phyloP scores from a whole-genome alignment of 2,888 invertebrate genomes.

The Limnephilus auricula region DNA sequence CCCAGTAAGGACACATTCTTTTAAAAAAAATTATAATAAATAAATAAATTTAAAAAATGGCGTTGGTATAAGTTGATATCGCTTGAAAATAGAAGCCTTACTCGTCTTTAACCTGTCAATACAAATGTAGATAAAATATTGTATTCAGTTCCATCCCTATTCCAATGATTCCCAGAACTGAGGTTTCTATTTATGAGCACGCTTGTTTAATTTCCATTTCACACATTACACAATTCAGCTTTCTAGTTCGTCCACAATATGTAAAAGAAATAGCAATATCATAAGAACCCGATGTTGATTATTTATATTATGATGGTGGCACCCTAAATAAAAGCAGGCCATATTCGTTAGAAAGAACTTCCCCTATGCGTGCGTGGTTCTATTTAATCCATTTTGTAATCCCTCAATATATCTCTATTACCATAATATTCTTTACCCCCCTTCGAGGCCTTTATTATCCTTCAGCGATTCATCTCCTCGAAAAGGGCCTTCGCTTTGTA shows the following conservation, averaged over 20 bases:
- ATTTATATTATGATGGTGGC: background rate
- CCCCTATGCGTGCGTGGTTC: background rate
- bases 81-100: background rate
- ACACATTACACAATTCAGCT: background rate
- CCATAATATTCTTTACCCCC: background rate
- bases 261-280: background rate
- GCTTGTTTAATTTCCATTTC: background rate
- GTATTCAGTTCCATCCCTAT: background rate
- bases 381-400: background rate
- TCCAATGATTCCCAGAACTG: background rate
- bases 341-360: background rate
- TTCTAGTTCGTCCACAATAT: background rate
- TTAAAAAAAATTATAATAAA: no score
- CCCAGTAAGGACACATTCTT: no score
- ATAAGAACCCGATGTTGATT: background rate
- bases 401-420: background rate
- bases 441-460: background rate
- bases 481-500: conserved; percentile 33
- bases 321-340: background rate
- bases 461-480: conserved; percentile 20
- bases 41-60: no score
- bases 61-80: background rate
- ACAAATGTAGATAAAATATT: background rate
- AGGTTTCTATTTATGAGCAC: background rate
- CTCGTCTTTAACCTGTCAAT: background rate